Evolutionary conservation across 2,888 invertebrate species (phyloP).

Genomic region (Brachynemurus nebulosus): DNA sequence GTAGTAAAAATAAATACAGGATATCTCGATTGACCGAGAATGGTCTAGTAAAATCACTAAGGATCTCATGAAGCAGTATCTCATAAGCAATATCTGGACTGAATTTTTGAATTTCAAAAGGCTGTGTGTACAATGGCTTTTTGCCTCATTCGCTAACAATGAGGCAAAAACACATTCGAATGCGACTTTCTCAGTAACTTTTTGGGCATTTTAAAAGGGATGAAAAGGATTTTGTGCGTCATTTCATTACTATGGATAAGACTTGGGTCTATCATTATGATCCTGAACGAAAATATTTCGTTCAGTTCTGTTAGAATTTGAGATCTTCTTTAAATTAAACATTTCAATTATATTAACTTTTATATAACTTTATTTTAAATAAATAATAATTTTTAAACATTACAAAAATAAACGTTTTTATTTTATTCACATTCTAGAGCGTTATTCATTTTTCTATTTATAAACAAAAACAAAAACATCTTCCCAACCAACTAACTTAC

Average conservation of each 20-base stretch:
- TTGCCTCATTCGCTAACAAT: constrained; percentile 8
- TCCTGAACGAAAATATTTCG: constrained; percentile 9
- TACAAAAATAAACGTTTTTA: no score
- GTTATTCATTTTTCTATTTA: no score
- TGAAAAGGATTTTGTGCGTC: no score
- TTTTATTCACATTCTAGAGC: no score
- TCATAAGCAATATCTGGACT: neutral
- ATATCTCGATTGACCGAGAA: constrained; percentile 9
- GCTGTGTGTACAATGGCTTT: constrained; percentile 3
- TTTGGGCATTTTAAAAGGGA: constrained; percentile 12
- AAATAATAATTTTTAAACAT: no score
- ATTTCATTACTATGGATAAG: no score
- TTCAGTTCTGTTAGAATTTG: no score
- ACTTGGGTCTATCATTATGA: neutral
- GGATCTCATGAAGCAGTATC: neutral
- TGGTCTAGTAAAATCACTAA: constrained; percentile 8
- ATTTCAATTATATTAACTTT: no score
- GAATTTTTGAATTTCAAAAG: neutral
- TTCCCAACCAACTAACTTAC: no score
- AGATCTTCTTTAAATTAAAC: no score
- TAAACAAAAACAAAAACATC: no score
- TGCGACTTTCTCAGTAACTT: constrained; percentile 12
- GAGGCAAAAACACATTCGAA: constrained; percentile 11
- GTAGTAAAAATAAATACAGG: constrained; percentile 8
- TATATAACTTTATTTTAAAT: no score